A percentile compares a stretch with the other conserved stretches of the same genome.
phyloP scores from a whole-genome alignment of 1,140 invertebrate genomes.

The Drosophila guanche region DNA sequence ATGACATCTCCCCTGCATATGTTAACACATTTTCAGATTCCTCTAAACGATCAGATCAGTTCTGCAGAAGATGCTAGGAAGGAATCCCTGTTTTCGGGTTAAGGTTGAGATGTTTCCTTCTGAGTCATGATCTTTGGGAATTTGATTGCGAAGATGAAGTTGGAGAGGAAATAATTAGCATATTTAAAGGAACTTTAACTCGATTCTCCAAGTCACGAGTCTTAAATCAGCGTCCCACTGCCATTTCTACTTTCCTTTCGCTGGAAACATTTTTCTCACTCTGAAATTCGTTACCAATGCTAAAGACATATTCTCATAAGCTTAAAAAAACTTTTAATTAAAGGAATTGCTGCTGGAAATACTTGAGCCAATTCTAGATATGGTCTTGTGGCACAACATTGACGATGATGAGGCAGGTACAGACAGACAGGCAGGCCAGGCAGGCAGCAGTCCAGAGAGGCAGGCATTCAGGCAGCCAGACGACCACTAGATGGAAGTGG shows the following conservation, averaged over 20 bases:
- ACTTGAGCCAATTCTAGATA: conserved; percentile 44
- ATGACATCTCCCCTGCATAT: conserved; percentile 71
- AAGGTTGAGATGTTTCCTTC: too few relatives aligned
- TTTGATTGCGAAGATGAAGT: not conserved
- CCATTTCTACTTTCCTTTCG: too few relatives aligned
- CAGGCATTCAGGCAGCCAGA: conserved; percentile 1
- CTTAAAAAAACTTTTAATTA: conserved; percentile 61
- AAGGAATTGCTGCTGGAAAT: conserved; percentile 34
- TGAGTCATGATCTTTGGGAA: too few relatives aligned
- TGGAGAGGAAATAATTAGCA: not conserved
- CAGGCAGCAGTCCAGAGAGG: conserved; percentile 12
- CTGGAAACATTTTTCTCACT: too few relatives aligned
- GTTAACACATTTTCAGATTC: conserved; percentile 78
- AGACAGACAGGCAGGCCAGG: not conserved
- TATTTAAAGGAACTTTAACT: too few relatives aligned
- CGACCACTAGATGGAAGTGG: conserved; percentile 60
- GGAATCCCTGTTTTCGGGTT: not conserved
- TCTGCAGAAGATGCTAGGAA: conserved; percentile 8
- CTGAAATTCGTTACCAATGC: too few relatives aligned
- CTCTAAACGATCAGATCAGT: conserved; percentile 49
- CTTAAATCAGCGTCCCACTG: too few relatives aligned
- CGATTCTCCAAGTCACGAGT: too few relatives aligned
- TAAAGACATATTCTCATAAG: conserved; percentile 47
- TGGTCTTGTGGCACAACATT: conserved; percentile 38
- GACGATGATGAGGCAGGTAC: conserved; percentile 58